phyloP scores from a whole-genome alignment of 2,888 invertebrate genomes.

The Lamproptera curius region DNA sequence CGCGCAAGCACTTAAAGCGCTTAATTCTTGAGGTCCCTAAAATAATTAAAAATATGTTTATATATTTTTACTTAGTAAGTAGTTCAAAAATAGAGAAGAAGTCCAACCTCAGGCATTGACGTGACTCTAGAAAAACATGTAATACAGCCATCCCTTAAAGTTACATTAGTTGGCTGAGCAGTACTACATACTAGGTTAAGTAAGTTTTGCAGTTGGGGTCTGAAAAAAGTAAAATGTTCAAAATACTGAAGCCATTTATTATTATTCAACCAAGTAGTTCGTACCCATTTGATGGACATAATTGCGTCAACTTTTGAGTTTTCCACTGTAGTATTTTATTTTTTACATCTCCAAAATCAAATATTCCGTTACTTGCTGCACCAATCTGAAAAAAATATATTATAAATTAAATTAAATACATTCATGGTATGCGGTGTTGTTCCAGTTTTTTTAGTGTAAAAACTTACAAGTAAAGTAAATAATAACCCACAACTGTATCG shows the following conservation, averaged over 20 bases:
- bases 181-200: slow-evolving; percentile 81
- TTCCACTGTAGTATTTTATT: slow-evolving; percentile 73
- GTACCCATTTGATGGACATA: slow-evolving; percentile 69
- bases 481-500: slow-evolving; percentile 43
- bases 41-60: slow-evolving; percentile 16
- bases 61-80: no score
- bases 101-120: slow-evolving; percentile 60
- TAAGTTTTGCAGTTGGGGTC: slow-evolving; percentile 67
- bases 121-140: slow-evolving; percentile 80
- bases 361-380: slow-evolving; percentile 57
- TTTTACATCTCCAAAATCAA: slow-evolving; percentile 67
- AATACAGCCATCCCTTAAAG: slow-evolving; percentile 79
- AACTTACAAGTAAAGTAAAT: slow-evolving; percentile 47
- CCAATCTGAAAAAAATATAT: slow-evolving; percentile 56
- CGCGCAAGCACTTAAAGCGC: slow-evolving; percentile 72
- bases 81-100: neutral
- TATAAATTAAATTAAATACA: no score
- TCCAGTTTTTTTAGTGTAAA: neutral
- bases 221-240: slow-evolving; percentile 34
- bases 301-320: slow-evolving; percentile 58
- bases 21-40: slow-evolving; percentile 75
- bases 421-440: neutral
- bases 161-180: slow-evolving; percentile 79
- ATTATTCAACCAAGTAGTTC: no score
- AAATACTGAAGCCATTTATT: no score